Conservation (phyloP, 1,140 invertebrate species). For the Temnothorax nylanderi region DNA sequence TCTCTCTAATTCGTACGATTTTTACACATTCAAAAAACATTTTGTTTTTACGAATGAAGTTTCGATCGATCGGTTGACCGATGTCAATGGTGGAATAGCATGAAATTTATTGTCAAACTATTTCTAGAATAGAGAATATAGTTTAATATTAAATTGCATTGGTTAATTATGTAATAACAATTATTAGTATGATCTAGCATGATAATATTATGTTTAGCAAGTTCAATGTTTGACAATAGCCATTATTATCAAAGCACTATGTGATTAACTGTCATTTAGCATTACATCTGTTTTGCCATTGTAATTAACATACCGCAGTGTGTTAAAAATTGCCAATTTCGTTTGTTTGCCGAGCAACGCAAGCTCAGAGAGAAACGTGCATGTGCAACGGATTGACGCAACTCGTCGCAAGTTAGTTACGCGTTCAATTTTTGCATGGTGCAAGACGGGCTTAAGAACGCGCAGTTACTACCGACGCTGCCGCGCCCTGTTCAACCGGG, state of each 20-base stretch:
- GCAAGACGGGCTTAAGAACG: constrained; percentile 28
- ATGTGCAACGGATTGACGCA: neutral
- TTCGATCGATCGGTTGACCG: neutral
- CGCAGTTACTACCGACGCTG: neutral
- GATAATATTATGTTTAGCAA: neutral
- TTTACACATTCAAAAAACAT: neutral
- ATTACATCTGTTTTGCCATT: neutral
- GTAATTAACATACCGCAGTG: neutral
- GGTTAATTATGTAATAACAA: neutral
- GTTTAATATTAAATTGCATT: neutral
- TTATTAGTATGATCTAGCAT: neutral
- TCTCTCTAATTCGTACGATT: constrained; percentile 12
- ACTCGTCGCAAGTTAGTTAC: neutral
- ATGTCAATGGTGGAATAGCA: neutral
- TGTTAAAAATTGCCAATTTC: neutral
- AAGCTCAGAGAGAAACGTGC: neutral
- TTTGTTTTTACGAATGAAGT: neutral
- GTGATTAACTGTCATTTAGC: neutral
- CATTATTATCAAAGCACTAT: neutral
- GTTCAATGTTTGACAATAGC: neutral
- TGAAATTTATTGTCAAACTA: neutral
- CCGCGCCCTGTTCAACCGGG: constrained; percentile 44
- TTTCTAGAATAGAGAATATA: neutral
- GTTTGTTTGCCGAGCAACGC: neutral
- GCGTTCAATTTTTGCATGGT: constrained; percentile 24